Percentiles rank a stretch among this genome's conserved stretches.
These are phyloP conservation scores for Amazona vittata DNA, from an alignment of 2,113 vertebrate species.

Conservation along the genomic window DNA sequence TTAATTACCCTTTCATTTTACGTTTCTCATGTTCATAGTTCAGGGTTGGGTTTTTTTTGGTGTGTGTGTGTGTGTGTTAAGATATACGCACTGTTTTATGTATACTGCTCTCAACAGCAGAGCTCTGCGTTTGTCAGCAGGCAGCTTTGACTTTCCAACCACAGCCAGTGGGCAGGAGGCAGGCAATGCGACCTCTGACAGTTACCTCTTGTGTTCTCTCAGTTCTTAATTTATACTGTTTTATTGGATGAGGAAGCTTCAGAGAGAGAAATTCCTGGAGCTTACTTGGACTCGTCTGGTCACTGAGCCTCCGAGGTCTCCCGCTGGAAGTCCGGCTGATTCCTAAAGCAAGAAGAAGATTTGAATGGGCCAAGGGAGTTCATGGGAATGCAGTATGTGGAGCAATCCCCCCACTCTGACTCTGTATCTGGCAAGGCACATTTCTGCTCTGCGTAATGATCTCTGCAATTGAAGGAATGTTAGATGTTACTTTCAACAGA, in stretches of 20 bases:
- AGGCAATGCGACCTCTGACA: not conserved
- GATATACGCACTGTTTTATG: not conserved
- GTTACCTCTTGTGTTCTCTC: not conserved
- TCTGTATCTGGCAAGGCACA: not conserved
- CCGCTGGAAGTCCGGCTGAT: conserved; percentile 71
- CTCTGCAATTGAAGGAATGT: not conserved
- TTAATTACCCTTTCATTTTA: not conserved
- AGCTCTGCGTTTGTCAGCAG: not conserved
- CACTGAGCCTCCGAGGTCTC: conserved; percentile 69
- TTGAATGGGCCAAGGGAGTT: not conserved
- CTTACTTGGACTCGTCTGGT: conserved; percentile 72
- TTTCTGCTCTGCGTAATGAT: not conserved
- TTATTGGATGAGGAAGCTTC: not conserved
- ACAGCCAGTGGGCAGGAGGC: not conserved
- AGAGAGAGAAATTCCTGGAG: not conserved
- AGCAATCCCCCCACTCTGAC: not conserved
- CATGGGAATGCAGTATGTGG: accelerated
- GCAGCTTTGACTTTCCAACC: not conserved
- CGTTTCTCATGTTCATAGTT: not conserved
- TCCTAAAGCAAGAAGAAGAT: conserved; percentile 53
- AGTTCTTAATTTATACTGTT: not conserved
- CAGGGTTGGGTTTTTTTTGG: not conserved
- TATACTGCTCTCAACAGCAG: not conserved
- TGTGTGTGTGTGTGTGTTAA: not conserved
- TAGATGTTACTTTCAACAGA: not conserved